These are phyloP conservation scores for Cervus canadensis DNA, from an alignment of 2,113 vertebrate genomes.

Conservation along the genomic window DNA sequence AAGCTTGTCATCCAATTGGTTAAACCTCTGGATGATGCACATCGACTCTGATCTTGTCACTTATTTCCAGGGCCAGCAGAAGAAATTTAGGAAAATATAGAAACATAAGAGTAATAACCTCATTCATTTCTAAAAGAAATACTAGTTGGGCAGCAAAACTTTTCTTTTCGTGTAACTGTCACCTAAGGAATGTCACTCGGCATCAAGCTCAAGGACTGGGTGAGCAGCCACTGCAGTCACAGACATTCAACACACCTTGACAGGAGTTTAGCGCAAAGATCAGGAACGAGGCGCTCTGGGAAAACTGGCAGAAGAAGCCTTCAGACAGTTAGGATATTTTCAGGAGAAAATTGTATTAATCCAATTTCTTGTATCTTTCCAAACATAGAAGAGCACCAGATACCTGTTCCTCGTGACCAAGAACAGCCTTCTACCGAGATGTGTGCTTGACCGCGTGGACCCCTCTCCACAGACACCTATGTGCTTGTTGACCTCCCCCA, in stretches of 20 bases:
- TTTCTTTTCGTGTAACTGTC: not conserved
- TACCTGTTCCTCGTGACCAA: not conserved
- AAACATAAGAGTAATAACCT: not conserved
- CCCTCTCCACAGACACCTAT: not conserved
- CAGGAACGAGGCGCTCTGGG: not conserved
- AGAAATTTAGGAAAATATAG: not conserved
- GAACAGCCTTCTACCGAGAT: not conserved
- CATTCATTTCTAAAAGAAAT: not conserved
- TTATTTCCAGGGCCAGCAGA: not conserved
- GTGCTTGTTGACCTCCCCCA: not conserved
- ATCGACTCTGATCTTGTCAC: not conserved
- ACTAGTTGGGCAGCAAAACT: not conserved
- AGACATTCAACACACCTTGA: not conserved
- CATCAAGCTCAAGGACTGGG: not conserved
- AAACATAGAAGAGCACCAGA: not conserved
- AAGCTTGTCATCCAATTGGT: not conserved
- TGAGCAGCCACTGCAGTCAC: not conserved
- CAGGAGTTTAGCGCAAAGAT: not conserved
- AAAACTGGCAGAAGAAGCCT: not conserved
- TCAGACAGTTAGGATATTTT: not conserved
- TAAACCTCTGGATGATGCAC: not conserved
- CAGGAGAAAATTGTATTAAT: not conserved
- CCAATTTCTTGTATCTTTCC: not conserved
- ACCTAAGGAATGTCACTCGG: not conserved
- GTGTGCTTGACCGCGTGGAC: not conserved